Base-by-base conservation (phyloP, 2,113 vertebrate genomes). In the Megatriorchis doriae region DNA sequence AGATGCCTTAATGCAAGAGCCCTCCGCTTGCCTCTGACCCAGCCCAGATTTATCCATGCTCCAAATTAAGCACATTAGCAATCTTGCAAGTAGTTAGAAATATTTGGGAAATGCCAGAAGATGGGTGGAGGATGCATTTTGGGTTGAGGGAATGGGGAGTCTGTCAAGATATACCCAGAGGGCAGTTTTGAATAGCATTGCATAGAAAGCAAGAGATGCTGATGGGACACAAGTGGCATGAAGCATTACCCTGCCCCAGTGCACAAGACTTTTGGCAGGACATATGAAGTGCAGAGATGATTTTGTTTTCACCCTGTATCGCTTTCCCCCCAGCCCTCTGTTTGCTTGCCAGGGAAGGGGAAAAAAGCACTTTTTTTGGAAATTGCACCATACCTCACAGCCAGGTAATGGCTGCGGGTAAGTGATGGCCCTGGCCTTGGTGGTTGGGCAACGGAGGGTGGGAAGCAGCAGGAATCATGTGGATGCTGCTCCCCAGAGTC, bases 341-440 rank as follows among this genome's bases (percentile, higher is more conserved):
- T 8, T 6, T 20, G 14, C 27, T 77, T 50, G 45, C 59, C 63
- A 58, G 52, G 58, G 27, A 86, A 48, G 50, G 25, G 10, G 0
- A 11, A 68, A 17, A 59, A 50, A 36, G 3, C 22, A 32, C 3
- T 11, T 74, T 40, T 40, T 65, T 12, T 65, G 61, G 25, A 74
- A 71, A 91, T 63, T 40, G 43, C 29, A 48, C 21, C 42, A 5
- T 10, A 32, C 7, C 9, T 47, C 32, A 10, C 8, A 3, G 38
- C 48, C 56, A 22, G 45, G 31, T 5, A 53, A 3, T 2, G 58
- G n/a, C 38, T 11, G 27, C 27, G 23, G 29, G 16, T 48, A 78
- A 70, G 53, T 3, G 70, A 47, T n/a, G 68, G 42, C 7, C 14
- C 52, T 45, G 70, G 42, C 0, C 0, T 15, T 25, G 18, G 7